These are phyloP conservation scores for Camelus bactrianus DNA, from an alignment of 2,113 vertebrate genomes.

Conservation along the genomic window DNA sequence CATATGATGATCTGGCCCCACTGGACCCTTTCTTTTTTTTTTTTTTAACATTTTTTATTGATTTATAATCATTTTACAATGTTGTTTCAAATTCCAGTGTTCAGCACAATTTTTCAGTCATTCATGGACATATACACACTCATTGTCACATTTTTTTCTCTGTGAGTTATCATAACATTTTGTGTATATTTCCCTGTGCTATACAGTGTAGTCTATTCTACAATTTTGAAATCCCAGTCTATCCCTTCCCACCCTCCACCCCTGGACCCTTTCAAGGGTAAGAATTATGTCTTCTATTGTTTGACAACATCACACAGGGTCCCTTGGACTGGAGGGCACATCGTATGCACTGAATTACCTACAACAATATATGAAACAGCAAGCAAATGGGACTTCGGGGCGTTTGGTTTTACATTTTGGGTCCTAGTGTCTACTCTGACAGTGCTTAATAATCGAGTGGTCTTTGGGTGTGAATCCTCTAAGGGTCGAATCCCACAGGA, in stretches of 20 bases:
- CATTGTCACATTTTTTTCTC: too few species aligned
- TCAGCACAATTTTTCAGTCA: too few species aligned
- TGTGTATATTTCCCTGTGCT: too few species aligned
- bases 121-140: too few species aligned
- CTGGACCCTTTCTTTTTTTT: background rate
- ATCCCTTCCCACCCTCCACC: too few species aligned
- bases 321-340: background rate
- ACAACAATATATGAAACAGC: background rate
- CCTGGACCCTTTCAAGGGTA: background rate
- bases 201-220: too few species aligned
- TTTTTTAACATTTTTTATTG: too few species aligned
- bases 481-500: constrained; percentile 30
- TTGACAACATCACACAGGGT: background rate
- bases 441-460: constrained; percentile 42
- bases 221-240: too few species aligned
- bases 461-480: constrained; percentile 35
- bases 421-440: constrained; percentile 26
- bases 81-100: too few species aligned
- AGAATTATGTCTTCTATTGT: constrained; percentile 23
- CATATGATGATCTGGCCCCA: background rate
- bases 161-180: too few species aligned
- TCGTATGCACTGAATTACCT: background rate
- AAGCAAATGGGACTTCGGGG: background rate
- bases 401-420: constrained; percentile 43
- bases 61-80: too few species aligned